A percentile compares a stretch with the other conserved stretches of the same genome.
phyloP scores from a whole-genome alignment of 2,113 vertebrate genomes.

The mouse (Mus musculus) region DNA sequence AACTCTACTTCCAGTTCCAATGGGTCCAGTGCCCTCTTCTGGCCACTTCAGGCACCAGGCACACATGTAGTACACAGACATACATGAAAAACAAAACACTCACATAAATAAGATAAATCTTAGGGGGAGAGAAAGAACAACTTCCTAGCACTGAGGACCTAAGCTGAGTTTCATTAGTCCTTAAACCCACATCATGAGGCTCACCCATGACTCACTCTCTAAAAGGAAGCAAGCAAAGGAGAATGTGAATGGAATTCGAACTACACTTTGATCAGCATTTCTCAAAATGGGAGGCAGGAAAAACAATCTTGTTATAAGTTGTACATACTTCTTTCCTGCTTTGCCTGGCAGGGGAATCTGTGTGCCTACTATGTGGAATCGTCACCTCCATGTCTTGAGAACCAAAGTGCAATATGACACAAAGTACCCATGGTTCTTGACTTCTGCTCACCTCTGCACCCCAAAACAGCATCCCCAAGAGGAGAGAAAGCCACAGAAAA shows the following conservation, averaged over 20 bases:
- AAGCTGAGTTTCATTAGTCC: slow-evolving; percentile 11
- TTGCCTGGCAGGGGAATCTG: background rate
- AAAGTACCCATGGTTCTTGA: background rate
- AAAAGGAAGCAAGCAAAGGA: slow-evolving; percentile 4
- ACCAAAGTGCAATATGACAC: background rate
- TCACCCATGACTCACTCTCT: background rate
- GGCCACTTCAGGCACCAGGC: background rate
- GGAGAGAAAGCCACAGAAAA: background rate
- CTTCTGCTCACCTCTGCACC: slow-evolving; percentile 12
- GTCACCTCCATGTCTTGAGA: background rate
- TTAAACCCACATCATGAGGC: background rate
- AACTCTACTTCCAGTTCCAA: background rate
- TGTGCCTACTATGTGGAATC: background rate
- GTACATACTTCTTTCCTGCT: background rate
- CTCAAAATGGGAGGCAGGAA: background rate
- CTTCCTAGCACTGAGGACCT: background rate
- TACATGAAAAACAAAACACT: background rate
- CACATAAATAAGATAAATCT: background rate
- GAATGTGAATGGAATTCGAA: slow-evolving; percentile 13
- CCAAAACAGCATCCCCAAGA: slow-evolving; percentile 26
- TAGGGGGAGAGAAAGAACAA: background rate
- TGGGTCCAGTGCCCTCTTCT: background rate
- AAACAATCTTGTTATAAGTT: background rate
- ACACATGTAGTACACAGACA: background rate
- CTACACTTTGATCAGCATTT: background rate